Evolutionary conservation across 2,797 vertebrate species (phyloP), one percentile per base, ranked within the genome.

Genomic region (Nannoperca obscura): DNA sequence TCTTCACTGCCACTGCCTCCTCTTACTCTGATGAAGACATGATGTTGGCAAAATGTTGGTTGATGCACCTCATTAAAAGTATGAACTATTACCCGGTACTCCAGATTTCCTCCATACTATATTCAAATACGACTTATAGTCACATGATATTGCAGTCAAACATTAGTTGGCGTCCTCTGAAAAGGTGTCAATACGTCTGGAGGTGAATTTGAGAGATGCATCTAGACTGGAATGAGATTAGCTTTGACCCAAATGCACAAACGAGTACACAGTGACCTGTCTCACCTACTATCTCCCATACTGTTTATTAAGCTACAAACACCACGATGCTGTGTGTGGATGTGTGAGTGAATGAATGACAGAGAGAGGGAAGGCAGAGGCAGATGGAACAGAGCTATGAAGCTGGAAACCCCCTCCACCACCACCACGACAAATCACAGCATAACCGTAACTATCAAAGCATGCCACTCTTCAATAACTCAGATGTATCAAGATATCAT

Each of bases 171-270:
- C 3, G 7, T 89, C 88, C 86, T 90, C 81, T 80, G 61, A 71
- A 32, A 58, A 81, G 2, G 20, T 53, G 17, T 92, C 90, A 76
- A 90, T 93, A 89, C 1, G 89, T 93, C 91, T 92, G 80, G 87
- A 93, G 90, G 91, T 93, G 91, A 93, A 91, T 91, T 87, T 90
- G 60, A 80, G 69, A 78, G 55, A 74, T n/a, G 36, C 53, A 54
- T 76, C 64, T 71, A 38, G 71, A 80, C 66, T 36, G 59, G 44
- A 79, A 89, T 71, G 55, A 89, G 80, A 90, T 92, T 89, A 89
- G 71, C 64, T 88, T 36, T 81, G 82, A 90, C 82, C 80, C 53
- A 70, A 69, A 79, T 63, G 57, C 71, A 71, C 74, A 52, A 50
- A 73, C 57, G 65, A 57, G 53, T 59, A 38, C 57, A 46, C 65